Conservation (phyloP, 2,113 vertebrate genomes). For the Crocuta crocuta region DNA sequence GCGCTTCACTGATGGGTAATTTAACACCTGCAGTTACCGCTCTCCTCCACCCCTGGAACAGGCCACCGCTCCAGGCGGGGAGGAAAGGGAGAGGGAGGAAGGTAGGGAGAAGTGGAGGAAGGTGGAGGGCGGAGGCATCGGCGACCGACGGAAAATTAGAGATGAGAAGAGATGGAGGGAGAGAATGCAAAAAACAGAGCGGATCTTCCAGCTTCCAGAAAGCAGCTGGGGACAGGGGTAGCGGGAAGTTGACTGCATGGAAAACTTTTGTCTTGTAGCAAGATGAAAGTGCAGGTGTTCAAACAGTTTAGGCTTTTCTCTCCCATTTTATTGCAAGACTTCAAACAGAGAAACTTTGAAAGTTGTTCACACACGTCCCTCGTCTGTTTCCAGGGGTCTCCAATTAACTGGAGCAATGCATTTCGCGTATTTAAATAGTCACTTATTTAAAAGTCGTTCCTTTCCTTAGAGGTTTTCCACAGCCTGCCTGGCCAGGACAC, state of each 20-base stretch:
- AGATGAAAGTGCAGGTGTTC: neutral
- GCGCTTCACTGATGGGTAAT: neutral
- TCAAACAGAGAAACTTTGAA: neutral
- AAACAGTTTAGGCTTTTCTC: neutral
- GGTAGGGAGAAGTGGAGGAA: too few relatives aligned
- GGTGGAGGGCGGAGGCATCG: neutral
- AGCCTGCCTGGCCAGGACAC: neutral
- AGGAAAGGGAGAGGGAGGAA: neutral
- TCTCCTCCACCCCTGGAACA: too few relatives aligned
- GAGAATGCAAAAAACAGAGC: neutral
- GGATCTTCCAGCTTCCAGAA: neutral
- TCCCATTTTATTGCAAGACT: conserved; percentile 52
- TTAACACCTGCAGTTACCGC: neutral
- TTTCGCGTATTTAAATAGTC: neutral
- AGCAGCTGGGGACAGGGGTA: neutral
- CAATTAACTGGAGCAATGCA: neutral
- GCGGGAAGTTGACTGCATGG: neutral
- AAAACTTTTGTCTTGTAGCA: neutral
- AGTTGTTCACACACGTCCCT: neutral
- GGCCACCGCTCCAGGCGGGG: too few relatives aligned
- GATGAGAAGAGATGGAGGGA: neutral
- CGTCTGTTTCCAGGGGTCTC: conserved; percentile 42
- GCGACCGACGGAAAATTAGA: neutral
- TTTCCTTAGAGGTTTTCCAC: neutral
- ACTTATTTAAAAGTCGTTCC: neutral